These are phyloP conservation scores for Mus spretus DNA, from an alignment of 2,797 vertebrate species.

Conservation along the genomic window DNA sequence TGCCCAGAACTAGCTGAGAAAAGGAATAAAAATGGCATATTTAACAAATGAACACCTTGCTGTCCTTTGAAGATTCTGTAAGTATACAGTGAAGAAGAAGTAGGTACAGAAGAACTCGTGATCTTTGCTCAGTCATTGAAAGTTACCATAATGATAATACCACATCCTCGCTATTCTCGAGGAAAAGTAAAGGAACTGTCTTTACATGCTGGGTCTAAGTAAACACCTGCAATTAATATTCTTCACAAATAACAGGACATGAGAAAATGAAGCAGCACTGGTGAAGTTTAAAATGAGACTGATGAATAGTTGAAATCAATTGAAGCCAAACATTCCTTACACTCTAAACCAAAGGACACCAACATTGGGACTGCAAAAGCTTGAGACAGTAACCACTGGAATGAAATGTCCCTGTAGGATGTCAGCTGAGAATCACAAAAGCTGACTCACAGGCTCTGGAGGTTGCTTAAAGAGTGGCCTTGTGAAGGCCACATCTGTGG, in stretches of 20 bases:
- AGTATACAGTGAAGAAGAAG: not conserved
- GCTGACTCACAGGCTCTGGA: no score
- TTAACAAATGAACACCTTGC: not conserved
- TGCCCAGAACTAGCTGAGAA: not conserved
- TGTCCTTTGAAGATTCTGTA: not conserved
- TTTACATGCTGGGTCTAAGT: not conserved
- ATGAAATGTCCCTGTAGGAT: not conserved
- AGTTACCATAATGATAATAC: not conserved
- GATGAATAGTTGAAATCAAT: not conserved
- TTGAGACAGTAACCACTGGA: not conserved
- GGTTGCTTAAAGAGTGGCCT: not conserved
- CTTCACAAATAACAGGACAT: not conserved
- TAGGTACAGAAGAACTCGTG: not conserved
- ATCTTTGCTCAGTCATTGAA: not conserved
- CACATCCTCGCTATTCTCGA: not conserved
- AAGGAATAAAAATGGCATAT: not conserved
- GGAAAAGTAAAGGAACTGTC: not conserved
- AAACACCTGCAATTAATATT: not conserved
- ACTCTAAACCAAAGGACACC: not conserved
- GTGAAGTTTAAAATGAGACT: not conserved
- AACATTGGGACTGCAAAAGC: not conserved
- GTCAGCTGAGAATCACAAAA: not conserved
- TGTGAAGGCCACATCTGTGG: not conserved
- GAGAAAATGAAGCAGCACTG: conserved; percentile 30
- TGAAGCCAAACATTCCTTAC: not conserved